Conservation (phyloP, 2,113 vertebrate genomes). For the Channa argus region DNA sequence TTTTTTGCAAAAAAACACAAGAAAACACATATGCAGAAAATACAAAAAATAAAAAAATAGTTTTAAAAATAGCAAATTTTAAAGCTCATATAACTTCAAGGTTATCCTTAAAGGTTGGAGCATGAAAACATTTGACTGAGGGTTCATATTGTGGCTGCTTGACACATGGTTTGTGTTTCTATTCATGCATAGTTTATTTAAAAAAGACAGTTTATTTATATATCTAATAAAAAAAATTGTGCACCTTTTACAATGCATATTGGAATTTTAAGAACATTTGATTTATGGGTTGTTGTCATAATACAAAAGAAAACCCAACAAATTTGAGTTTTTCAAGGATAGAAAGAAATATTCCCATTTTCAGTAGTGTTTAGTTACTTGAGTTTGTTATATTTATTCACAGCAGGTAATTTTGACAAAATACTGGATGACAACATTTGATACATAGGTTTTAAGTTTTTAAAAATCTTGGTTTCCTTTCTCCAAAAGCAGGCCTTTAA, state of each 20-base stretch:
- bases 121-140: background rate
- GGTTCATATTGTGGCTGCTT: conserved; percentile 5
- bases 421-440: background rate
- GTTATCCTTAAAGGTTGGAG: no score
- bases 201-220: background rate
- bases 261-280: background rate
- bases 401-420: background rate
- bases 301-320: background rate
- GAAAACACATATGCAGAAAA: background rate
- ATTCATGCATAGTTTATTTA: background rate
- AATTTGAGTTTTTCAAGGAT: background rate
- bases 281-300: background rate
- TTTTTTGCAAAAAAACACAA: background rate
- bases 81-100: no score
- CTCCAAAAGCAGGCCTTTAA: background rate
- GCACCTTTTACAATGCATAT: background rate
- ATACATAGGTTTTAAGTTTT: background rate
- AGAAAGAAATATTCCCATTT: background rate
- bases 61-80: no score
- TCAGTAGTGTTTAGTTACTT: background rate
- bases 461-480: background rate
- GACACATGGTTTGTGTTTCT: background rate
- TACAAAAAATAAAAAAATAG: conserved; percentile 12
- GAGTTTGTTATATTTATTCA: background rate
- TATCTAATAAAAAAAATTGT: background rate